phyloP scores from a whole-genome alignment of 2,797 vertebrate genomes.

The Calcarius lapponicus region DNA sequence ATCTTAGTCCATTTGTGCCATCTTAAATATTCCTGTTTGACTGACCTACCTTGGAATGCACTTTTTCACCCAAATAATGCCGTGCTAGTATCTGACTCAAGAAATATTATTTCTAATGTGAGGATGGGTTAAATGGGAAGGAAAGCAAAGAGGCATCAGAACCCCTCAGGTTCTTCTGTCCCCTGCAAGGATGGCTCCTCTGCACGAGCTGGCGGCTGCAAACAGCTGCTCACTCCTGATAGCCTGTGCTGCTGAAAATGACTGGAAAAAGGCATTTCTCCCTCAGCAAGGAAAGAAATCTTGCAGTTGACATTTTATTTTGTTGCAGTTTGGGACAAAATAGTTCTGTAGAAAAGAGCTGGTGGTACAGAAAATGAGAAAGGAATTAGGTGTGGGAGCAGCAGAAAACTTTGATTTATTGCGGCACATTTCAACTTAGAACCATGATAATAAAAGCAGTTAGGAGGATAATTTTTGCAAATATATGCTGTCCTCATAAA shows the following conservation, averaged over 20 bases:
- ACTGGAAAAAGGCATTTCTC: not conserved
- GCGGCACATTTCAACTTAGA: not conserved
- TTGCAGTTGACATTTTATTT: not conserved
- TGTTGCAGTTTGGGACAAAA: not conserved
- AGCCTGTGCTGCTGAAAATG: not conserved
- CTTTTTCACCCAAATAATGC: not conserved
- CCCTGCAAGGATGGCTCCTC: not conserved
- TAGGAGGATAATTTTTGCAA: not conserved
- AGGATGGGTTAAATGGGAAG: not conserved
- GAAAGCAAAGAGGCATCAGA: not conserved
- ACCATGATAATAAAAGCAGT: not conserved
- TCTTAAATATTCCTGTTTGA: not conserved
- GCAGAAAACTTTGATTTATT: not conserved
- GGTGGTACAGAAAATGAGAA: not conserved
- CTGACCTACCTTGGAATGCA: not conserved
- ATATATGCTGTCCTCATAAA: not conserved
- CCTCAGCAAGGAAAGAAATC: not conserved
- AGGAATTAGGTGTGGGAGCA: not conserved
- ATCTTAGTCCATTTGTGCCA: not conserved
- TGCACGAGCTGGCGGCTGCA: not conserved
- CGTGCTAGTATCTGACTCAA: not conserved
- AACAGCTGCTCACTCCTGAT: constrained; percentile 2
- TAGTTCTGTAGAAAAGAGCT: not conserved
- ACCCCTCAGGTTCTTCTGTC: not conserved
- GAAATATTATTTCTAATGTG: not conserved